A percentile compares a stretch with the other conserved stretches of the same genome.
Conservation (phyloP, 2,113 vertebrate species). For the Pluvianellus socialis region DNA sequence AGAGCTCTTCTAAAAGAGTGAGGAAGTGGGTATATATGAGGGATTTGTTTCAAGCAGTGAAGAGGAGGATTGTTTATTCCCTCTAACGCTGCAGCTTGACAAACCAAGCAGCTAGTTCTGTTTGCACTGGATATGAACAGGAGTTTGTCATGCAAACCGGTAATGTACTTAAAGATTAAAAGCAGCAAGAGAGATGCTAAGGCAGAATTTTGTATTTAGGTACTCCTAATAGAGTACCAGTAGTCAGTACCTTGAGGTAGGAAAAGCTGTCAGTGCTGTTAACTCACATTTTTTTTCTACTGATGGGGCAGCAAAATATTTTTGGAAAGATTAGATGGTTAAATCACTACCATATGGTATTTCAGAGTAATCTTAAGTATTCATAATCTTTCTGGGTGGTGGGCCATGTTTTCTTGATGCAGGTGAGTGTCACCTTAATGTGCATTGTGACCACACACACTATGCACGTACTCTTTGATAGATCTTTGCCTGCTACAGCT, state of each 20-base stretch:
- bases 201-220: not conserved
- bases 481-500: not conserved
- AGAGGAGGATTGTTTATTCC: not conserved
- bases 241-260: not conserved
- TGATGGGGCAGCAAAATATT: not conserved
- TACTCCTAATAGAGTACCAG: too few relatives aligned
- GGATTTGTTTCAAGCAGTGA: not conserved
- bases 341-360: not conserved
- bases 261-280: not conserved
- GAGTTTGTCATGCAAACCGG: not conserved
- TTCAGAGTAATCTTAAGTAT: not conserved
- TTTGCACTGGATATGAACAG: not conserved
- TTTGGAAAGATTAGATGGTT: not conserved
- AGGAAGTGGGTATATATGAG: not conserved
- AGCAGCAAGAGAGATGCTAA: not conserved
- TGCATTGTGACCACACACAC: not conserved
- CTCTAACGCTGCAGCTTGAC: not conserved
- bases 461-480: too few relatives aligned
- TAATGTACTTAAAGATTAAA: not conserved
- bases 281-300: not conserved
- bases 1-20: not conserved
- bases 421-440: not conserved
- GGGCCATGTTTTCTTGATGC: not conserved
- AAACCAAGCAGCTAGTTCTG: not conserved
- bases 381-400: not conserved